A percentile compares a stretch with the other conserved stretches of the same genome.
Conservation (phyloP, 2,113 vertebrate genomes). For the Pavo muticus region DNA sequence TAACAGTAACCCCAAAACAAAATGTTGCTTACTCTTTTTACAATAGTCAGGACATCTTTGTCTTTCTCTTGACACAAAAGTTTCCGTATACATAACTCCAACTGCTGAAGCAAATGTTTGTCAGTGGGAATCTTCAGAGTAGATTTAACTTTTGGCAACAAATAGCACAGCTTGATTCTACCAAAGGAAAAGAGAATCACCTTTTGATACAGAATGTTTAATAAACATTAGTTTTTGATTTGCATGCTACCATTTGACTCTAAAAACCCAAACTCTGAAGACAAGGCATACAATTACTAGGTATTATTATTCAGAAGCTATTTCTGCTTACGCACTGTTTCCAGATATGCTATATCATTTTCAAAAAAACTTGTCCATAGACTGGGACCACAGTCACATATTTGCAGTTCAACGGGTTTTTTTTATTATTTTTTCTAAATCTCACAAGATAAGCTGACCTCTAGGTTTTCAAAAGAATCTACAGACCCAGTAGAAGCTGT, state of each 20-base stretch:
- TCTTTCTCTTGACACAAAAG: slow-evolving; percentile 94
- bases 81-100: slow-evolving; percentile 92
- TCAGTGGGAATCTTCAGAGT: slow-evolving; percentile 89
- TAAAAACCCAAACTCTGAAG: background rate
- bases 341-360: background rate
- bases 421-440: background rate
- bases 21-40: slow-evolving; percentile 86
- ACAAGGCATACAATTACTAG: background rate
- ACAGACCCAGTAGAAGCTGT: background rate
- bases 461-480: background rate
- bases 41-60: slow-evolving; percentile 90
- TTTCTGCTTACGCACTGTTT: background rate
- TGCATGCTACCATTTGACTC: background rate
- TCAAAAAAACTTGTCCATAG: background rate
- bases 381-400: background rate
- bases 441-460: background rate
- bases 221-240: background rate
- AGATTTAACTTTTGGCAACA: slow-evolving; percentile 91
- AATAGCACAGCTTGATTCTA: slow-evolving; percentile 90
- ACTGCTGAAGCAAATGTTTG: slow-evolving; percentile 91
- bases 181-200: background rate
- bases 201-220: background rate
- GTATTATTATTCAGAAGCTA: background rate
- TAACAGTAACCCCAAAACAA: background rate
- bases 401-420: background rate